These are phyloP conservation scores for Hippocampus guttulatus DNA, from an alignment of 2,113 vertebrate species.

Conservation along the genomic window DNA sequence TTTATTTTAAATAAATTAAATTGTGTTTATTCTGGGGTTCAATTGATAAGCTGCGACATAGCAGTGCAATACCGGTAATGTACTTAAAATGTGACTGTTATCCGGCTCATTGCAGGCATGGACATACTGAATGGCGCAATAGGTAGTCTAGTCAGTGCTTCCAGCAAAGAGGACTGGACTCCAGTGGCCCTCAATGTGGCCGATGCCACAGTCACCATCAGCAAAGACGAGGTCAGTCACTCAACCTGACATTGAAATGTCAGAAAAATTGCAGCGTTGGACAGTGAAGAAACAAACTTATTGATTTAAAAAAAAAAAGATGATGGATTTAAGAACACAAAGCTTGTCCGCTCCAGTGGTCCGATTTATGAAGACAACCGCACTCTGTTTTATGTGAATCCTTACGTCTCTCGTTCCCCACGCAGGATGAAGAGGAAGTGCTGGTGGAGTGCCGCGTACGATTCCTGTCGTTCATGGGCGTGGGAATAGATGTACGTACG, in stretches of 20 bases:
- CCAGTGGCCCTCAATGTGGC: constrained; percentile 93
- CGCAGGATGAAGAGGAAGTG: constrained; percentile 85
- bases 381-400: background rate
- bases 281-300: background rate
- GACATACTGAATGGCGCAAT: constrained; percentile 92
- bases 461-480: constrained; percentile 97
- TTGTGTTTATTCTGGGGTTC: too few relatives aligned
- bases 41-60: too few relatives aligned
- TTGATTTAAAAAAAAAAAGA: background rate
- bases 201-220: constrained; percentile 94
- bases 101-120: constrained; percentile 78
- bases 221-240: constrained; percentile 80
- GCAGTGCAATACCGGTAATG: too few relatives aligned
- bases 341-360: constrained; percentile 15
- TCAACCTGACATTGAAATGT: background rate
- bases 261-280: background rate
- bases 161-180: constrained; percentile 83
- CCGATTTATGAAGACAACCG: constrained; percentile 13
- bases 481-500: constrained; percentile 85
- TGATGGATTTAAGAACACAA: constrained; percentile 10
- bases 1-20: too few relatives aligned
- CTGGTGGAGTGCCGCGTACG: constrained; percentile 94
- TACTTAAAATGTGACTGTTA: constrained; percentile 2
- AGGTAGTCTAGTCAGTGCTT: constrained; percentile 81
- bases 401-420: constrained; percentile 6